Evolutionary conservation across 2,888 invertebrate species (phyloP).

Genomic region (Callyntrura guangdongensis): DNA sequence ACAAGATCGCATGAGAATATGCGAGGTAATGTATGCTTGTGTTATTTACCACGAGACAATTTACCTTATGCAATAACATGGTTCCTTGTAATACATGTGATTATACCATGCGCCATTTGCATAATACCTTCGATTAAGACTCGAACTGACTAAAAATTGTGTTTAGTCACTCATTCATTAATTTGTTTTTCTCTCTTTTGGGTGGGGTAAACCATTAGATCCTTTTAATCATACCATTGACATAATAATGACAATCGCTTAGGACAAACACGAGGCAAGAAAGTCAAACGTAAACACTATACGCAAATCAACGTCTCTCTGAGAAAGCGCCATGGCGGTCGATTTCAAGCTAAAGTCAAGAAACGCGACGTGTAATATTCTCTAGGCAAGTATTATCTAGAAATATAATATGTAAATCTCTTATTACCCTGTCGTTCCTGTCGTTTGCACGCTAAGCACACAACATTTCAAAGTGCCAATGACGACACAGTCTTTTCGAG

Average conservation of each 20-base stretch:
- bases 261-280: neutral
- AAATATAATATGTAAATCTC: too few relatives aligned
- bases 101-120: constrained; percentile 37
- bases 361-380: too few relatives aligned
- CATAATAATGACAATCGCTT: constrained; percentile 16
- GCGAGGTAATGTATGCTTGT: neutral
- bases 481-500: neutral
- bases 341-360: too few relatives aligned
- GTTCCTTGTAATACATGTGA: neutral
- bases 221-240: constrained; percentile 52
- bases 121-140: constrained; percentile 61
- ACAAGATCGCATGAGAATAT: neutral
- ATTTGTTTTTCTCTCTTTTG: constrained; percentile 23
- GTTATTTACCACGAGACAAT: neutral
- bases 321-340: too few relatives aligned
- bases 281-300: neutral
- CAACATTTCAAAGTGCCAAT: neutral
- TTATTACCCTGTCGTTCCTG: too few relatives aligned
- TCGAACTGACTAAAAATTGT: constrained; percentile 2
- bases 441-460: too few relatives aligned
- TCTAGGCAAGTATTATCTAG: too few relatives aligned
- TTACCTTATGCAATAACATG: neutral
- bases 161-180: constrained; percentile 24
- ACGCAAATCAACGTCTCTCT: neutral
- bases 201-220: constrained; percentile 11